A percentile compares a stretch with the other conserved stretches of the same genome.
phyloP scores from a whole-genome alignment of 2,797 vertebrate species.

The Coccyzus lansbergi region DNA sequence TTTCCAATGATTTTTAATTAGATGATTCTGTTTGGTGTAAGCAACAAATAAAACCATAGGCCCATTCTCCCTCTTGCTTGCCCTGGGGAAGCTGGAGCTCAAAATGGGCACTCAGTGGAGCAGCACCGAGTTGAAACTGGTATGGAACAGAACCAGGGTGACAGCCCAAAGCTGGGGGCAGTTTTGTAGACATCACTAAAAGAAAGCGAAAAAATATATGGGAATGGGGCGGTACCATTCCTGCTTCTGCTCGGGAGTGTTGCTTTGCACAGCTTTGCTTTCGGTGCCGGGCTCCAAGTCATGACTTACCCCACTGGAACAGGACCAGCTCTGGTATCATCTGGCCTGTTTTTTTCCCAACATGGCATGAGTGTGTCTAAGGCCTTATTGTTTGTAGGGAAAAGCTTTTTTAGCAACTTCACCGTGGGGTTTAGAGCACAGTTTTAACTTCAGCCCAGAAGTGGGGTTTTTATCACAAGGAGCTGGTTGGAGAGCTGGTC shows the following conservation, averaged over 20 bases:
- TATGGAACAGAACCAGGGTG: not conserved
- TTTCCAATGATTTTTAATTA: slow-evolving; percentile 59
- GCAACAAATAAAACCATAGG: not conserved
- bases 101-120: not conserved
- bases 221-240: not conserved
- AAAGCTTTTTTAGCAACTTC: not conserved
- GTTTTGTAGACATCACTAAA: not conserved
- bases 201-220: not conserved
- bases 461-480: not conserved
- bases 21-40: slow-evolving; percentile 15
- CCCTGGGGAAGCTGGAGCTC: not conserved
- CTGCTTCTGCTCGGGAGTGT: accelerated
- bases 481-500: not conserved
- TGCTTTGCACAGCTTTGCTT: not conserved
- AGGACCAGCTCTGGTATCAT: not conserved
- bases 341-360: accelerated
- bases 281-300: not conserved
- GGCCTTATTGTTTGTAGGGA: not conserved
- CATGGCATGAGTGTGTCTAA: accelerated
- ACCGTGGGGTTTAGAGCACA: not conserved
- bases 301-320: not conserved
- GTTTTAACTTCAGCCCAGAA: not conserved
- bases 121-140: not conserved
- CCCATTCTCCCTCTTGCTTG: not conserved
- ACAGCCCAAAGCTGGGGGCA: not conserved